Evolutionary conservation across 1,140 invertebrate genomes (phyloP), one percentile per base, ranked within the genome.

Genomic region (silkworm (Bombyx mori)): DNA sequence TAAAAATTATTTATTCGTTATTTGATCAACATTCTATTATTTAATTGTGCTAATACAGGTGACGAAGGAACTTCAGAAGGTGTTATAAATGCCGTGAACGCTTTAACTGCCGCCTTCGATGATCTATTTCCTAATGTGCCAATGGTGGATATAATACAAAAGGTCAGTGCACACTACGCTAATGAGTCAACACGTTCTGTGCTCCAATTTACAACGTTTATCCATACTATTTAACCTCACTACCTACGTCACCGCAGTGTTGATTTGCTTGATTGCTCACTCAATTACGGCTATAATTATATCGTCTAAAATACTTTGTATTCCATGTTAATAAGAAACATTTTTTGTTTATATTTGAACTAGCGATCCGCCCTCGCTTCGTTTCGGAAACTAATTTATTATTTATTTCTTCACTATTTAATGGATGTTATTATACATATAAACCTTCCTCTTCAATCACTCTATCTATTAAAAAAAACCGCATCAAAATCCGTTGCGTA

Each of bases 91-190:
- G 81, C 77, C 10, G 77, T 88, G 55, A 82, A 87, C 62, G 85
- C 86, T 42, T 62, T 89, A 6, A 75, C 74, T 8, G 85, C 81
- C 4, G 86, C 82, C 8, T 86, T 88, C 66, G 86, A 88, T 57
- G 83, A 88, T 63, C 73, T 89, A 63, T 89, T 84, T 66, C 87
- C 86, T 46, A 87, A 85, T 66, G 83, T 88, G 49, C 71, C 86
- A 12, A 79, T 88, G 64, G 79, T 78, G 62, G 85, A 88, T 63
- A 85, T 88, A 58, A 79, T 88, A 58, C 73, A 77, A 61, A 88
- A 88, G 82, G 87, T 87, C 59, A 56, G 70, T 66, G 6, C 26
- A 35, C 26, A 35, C 26, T 35, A 35, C 26, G 26, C 26, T 35
- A 51, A 51, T 51, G 8, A 35, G n/a, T 35, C 18, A 26, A 7